A percentile compares a stretch with the other conserved stretches of the same genome.
phyloP scores from a whole-genome alignment of 2,888 invertebrate genomes.

The Oxytorus armatus region DNA sequence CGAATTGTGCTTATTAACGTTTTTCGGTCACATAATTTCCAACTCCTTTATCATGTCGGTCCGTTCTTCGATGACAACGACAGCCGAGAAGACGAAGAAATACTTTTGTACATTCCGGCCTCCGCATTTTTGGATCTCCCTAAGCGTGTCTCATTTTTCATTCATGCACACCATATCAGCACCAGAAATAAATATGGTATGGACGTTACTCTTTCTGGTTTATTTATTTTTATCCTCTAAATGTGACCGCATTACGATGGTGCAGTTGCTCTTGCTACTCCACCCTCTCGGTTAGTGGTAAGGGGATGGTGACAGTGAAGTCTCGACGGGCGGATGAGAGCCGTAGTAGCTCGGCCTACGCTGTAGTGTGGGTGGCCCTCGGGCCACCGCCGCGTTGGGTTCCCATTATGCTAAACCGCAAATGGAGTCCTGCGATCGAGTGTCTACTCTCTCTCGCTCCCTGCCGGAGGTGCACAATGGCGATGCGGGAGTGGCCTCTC shows the following conservation, averaged over 20 bases:
- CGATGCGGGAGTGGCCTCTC: conserved; percentile 53
- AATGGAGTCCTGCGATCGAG: conserved; percentile 84
- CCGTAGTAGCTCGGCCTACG: conserved; percentile 50
- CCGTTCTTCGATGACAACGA: conserved; percentile 9
- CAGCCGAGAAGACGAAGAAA: conserved; percentile 56
- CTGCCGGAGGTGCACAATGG: conserved; percentile 79
- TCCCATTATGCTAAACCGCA: conserved; percentile 85
- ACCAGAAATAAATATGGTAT: conserved; percentile 26
- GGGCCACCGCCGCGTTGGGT: conserved; percentile 80
- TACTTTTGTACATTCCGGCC: conserved; percentile 65
- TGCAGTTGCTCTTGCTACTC: conserved; percentile 63
- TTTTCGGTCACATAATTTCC: not conserved
- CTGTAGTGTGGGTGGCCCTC: conserved; percentile 72
- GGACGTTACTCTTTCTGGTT: conserved; percentile 63
- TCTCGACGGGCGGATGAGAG: conserved; percentile 62
- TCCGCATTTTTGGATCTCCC: conserved; percentile 67
- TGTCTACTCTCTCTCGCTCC: conserved; percentile 78
- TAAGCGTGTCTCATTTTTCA: conserved; percentile 61
- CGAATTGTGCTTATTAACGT: not conserved
- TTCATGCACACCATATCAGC: conserved; percentile 12
- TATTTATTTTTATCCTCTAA: conserved; percentile 74
- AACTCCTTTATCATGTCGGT: not conserved
- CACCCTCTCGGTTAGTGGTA: conserved; percentile 56
- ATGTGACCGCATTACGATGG: conserved; percentile 64
- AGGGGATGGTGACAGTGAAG: conserved; percentile 58